Evolutionary conservation across 2,113 vertebrate species (phyloP), one percentile per base, ranked within the genome.

Genomic region (Trinectes maculatus): DNA sequence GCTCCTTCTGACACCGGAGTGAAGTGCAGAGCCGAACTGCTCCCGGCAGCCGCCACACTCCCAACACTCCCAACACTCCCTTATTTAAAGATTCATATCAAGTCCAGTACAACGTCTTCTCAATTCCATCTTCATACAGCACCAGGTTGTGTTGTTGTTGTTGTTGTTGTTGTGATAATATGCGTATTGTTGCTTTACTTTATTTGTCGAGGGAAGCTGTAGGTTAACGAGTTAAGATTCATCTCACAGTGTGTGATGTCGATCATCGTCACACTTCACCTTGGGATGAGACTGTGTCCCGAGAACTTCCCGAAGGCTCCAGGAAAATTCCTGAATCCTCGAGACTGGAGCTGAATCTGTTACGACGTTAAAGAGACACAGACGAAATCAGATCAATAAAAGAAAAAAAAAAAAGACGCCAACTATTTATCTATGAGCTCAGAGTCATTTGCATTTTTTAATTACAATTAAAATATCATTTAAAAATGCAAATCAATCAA

Each of bases 1-100:
- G 44, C 67, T 79, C 28, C 13, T 64, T 78, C 63, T 85, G 83
- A 85, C 83, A 71, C 80, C 80, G 86, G 85, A 85, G 70, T 77
- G 62, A 72, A 85, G 80, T 77, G 78, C 54, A 77, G 51, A 74
- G 62, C 73, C 13, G 52, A 9, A 59, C 77, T n/a, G 71, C 75
- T 78, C 65, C 49, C 56, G 24, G 74, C 56, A 29, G 73, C 59
- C 24, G 71, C 60, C 52, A 48, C 58, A 16, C 70, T 51, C 62
- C 12, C 15, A 56, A 25, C 71, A 71, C 81, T 79, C 79, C 61
- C 82, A 83, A n/a, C n/a, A n/a, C n/a, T n/a, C n/a, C n/a, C n/a
- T 83, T 74, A 65, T 56, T 74, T 69, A 59, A 83, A 76, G 67
- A 39, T 21, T 74, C 9, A 47, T 31, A 15, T 55, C 25, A 33